These are phyloP conservation scores for Uloborus diversus DNA, from an alignment of 1,140 invertebrate species.

Conservation along the genomic window DNA sequence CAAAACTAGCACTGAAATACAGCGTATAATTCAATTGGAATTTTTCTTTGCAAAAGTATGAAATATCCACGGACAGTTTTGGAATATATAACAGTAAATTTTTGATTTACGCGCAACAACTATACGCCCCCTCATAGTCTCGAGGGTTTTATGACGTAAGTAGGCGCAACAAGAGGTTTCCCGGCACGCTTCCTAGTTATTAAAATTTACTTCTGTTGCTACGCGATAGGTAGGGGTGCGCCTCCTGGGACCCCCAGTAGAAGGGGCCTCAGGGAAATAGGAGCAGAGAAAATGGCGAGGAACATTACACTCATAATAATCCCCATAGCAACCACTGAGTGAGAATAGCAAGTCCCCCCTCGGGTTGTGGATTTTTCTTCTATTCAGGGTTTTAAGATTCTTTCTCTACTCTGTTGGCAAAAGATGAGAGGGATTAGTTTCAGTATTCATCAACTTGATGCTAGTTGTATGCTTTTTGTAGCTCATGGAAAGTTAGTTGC, in stretches of 20 bases:
- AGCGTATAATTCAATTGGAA: too few relatives aligned
- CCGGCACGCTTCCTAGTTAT: slow-evolving; percentile 16
- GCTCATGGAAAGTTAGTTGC: too few relatives aligned
- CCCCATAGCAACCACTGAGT: background rate
- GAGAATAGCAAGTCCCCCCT: background rate
- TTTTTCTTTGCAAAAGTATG: too few relatives aligned
- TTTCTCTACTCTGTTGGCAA: background rate
- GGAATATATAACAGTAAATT: too few relatives aligned
- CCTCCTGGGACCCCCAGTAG: background rate
- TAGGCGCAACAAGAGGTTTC: slow-evolving; percentile 23
- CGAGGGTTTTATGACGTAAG: slow-evolving; percentile 11
- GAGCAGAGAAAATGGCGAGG: background rate
- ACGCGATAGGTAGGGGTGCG: slow-evolving; percentile 3
- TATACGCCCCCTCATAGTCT: background rate
- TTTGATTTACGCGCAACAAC: too few relatives aligned
- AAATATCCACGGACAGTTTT: too few relatives aligned
- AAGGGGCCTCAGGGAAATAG: background rate
- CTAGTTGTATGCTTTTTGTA: too few relatives aligned
- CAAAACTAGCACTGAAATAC: too few relatives aligned
- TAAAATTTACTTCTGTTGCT: slow-evolving; percentile 43
- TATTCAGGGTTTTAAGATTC: background rate
- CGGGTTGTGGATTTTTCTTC: background rate
- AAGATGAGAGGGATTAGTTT: too few relatives aligned
- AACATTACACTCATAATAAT: background rate
- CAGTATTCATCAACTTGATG: too few relatives aligned